Evolutionary conservation across 2,888 invertebrate genomes (phyloP).

Genomic region (Epirrhoe alternata): DNA sequence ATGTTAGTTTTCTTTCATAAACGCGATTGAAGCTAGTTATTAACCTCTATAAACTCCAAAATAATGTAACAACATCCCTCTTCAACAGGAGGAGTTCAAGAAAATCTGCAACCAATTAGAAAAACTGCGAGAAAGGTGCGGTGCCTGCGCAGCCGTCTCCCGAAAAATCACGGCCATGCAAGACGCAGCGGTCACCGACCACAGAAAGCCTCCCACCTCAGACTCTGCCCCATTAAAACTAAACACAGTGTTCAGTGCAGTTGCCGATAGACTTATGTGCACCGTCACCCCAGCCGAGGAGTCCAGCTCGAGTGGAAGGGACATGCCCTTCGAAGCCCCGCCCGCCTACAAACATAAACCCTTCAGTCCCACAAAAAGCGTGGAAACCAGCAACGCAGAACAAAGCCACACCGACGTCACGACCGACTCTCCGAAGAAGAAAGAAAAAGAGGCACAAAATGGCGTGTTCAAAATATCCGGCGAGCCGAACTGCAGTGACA

Average conservation of each 20-base stretch:
- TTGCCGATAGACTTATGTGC: constrained; percentile 82
- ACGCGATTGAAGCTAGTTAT: no score
- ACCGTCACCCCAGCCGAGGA: constrained; percentile 81
- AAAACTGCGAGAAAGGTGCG: constrained; percentile 90
- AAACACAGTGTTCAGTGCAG: constrained; percentile 82
- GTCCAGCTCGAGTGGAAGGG: constrained; percentile 80
- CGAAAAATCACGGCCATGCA: constrained; percentile 93
- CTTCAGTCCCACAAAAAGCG: constrained; percentile 79
- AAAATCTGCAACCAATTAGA: constrained; percentile 92
- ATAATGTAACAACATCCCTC: neutral
- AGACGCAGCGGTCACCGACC: constrained; percentile 88
- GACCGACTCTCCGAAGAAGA: constrained; percentile 74
- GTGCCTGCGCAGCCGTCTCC: constrained; percentile 89
- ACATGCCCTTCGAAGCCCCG: constrained; percentile 77
- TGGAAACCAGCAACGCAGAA: constrained; percentile 71
- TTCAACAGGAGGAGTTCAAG: constrained; percentile 90
- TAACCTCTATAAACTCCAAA: no score
- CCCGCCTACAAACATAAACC: constrained; percentile 77
- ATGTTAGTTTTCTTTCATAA: no score
- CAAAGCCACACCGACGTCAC: constrained; percentile 76
- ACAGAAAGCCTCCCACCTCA: constrained; percentile 74
- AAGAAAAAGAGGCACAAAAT: constrained; percentile 71
- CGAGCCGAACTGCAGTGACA: constrained; percentile 76
- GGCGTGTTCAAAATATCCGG: constrained; percentile 80
- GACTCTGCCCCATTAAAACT: constrained; percentile 80